A percentile compares a stretch with the other conserved stretches of the same genome.
Evolutionary conservation across 2,797 vertebrate genomes (phyloP).

Genomic region (Liparis tanakae): DNA sequence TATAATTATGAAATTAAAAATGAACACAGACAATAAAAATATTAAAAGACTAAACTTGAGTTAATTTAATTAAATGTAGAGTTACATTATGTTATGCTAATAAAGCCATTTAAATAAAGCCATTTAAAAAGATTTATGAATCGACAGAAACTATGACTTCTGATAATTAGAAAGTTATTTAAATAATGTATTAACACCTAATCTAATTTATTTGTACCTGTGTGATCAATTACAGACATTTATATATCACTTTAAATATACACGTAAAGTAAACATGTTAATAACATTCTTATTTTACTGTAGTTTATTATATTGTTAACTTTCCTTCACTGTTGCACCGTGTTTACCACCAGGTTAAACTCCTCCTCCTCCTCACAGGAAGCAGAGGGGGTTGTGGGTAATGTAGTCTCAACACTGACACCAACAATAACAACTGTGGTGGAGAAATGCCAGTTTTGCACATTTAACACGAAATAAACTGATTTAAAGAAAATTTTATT

Average conservation of each 20-base stretch:
- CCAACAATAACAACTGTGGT: conserved; percentile 11
- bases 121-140: neutral
- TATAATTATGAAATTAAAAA: neutral
- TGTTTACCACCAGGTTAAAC: neutral
- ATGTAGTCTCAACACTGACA: conserved; percentile 16
- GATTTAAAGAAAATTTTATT: neutral
- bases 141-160: too few species aligned
- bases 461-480: neutral
- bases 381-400: conserved; percentile 38
- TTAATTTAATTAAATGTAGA: neutral
- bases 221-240: too few species aligned
- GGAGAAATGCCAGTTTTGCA: neutral
- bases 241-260: too few species aligned
- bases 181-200: neutral
- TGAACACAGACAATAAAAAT: neutral
- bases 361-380: neutral
- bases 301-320: too few species aligned
- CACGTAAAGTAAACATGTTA: too few species aligned
- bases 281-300: too few species aligned
- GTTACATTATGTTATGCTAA: neutral
- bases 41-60: neutral
- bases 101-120: neutral
- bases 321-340: too few species aligned
- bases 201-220: too few species aligned
- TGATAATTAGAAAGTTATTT: neutral